Conservation (phyloP, 35 echinoderm and acorn worm species). For the Holothuria glaberrima region DNA sequence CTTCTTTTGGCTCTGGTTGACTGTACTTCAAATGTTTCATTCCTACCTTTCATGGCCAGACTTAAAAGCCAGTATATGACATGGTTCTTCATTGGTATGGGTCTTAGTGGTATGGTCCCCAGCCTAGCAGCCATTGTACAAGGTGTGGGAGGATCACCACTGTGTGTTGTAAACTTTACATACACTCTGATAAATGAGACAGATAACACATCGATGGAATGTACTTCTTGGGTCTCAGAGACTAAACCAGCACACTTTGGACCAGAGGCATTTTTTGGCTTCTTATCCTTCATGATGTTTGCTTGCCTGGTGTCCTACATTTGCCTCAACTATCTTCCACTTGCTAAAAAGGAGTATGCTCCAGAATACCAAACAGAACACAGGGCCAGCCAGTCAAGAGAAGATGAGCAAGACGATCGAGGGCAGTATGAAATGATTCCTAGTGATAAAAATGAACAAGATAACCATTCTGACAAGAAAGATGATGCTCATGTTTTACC, state of each 20-base stretch:
- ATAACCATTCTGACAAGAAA: not conserved
- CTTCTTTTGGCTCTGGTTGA: constrained; percentile 67
- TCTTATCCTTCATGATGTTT: constrained; percentile 60
- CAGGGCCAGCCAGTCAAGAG: not conserved
- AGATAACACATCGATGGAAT: constrained; percentile 21
- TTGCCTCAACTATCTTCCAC: constrained; percentile 48
- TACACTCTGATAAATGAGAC: constrained; percentile 29
- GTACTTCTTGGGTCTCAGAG: constrained; percentile 34
- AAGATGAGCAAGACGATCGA: not conserved
- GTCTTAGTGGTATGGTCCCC: constrained; percentile 67
- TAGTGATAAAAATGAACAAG: constrained; percentile 43
- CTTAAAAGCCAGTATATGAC: constrained; percentile 60
- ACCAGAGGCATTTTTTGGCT: constrained; percentile 55
- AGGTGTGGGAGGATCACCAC: constrained; percentile 51
- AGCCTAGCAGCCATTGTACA: constrained; percentile 66
- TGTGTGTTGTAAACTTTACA: constrained; percentile 61
- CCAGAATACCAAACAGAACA: not conserved
- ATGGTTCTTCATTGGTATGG: constrained; percentile 79
- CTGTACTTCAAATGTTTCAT: constrained; percentile 70
- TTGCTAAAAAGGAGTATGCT: constrained; percentile 55
- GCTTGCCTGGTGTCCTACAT: constrained; percentile 46
- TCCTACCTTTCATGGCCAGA: constrained; percentile 67
- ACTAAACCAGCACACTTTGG: constrained; percentile 57
- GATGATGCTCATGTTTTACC: not conserved
- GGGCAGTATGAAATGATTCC: constrained; percentile 40